Conservation (phyloP, 2,888 invertebrate species). For the Agonum fuliginosum region DNA sequence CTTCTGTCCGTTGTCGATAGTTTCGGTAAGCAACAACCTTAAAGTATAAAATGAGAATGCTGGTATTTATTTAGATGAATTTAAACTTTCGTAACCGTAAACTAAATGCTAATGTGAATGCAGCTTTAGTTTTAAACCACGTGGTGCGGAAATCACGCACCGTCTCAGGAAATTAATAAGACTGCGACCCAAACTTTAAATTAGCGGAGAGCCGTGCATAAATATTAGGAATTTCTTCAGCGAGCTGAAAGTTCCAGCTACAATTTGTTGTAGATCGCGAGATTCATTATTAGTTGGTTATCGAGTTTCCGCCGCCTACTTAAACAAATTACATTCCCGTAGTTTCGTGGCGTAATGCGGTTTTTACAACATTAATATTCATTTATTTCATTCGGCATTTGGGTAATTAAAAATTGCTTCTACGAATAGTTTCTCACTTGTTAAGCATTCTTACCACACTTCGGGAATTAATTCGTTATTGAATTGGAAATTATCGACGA, state of each 20-base stretch:
- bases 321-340: constrained; percentile 43
- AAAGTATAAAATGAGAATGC: too few species aligned
- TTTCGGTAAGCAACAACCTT: too few species aligned
- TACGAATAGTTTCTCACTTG: constrained; percentile 29
- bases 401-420: constrained; percentile 41
- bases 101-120: too few species aligned
- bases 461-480: constrained; percentile 8
- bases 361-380: constrained; percentile 51
- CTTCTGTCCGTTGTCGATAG: too few species aligned
- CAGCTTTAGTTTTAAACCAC: constrained; percentile 31
- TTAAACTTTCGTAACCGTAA: too few species aligned
- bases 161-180: constrained; percentile 28
- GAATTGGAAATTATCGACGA: constrained; percentile 39
- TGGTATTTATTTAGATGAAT: not conserved
- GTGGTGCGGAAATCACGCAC: constrained; percentile 25
- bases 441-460: not conserved
- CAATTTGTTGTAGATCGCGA: constrained; percentile 41
- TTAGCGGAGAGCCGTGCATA: constrained; percentile 1
- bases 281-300: constrained; percentile 47
- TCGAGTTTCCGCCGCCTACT: constrained; percentile 35
- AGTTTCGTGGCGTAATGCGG: constrained; percentile 33
- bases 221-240: constrained; percentile 28
- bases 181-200: not conserved
- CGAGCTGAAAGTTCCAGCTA: constrained; percentile 1
- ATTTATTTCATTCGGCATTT: constrained; percentile 44